Evolutionary conservation across 1,140 invertebrate species (phyloP), one percentile per base, ranked within the genome.

Genomic region (Belonocnema kinseyi): DNA sequence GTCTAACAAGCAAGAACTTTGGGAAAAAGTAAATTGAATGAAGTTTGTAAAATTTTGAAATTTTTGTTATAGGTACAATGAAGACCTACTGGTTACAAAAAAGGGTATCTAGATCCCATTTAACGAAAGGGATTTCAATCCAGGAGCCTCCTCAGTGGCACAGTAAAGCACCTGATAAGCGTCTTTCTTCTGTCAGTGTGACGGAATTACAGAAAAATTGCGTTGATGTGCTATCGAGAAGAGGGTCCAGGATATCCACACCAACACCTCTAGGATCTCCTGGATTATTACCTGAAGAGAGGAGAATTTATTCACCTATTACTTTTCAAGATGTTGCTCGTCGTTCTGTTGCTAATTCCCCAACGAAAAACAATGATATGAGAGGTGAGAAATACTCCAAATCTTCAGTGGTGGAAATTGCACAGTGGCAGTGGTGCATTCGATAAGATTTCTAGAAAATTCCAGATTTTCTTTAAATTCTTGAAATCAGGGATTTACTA

Each of bases 11-110:
- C 19, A n/a, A 54, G 53, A 54, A 54, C 70, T 6, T 19, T 58
- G 53, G 21, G 33, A 40, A 21, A 26, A 52, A n/a, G 14, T 61
- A 6, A n/a, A 71, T 26, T 7, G 7, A 26, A 56, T 46, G 51
- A 61, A 26, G n/a, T 50, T 51, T 13, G 72, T 56, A n/a, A n/a
- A n/a, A 40, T 53, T 77, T 50, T 74, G 76, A 40, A 81, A 40
- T 76, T 10, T 70, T 85, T 83, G 56, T 90, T 88, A 82, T 91
- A 96, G 97, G 97, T 50, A 92, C 93, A 51, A 98, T 99, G 97
- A 97, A 97, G 87, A 99, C 98, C 0, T 99, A 97, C 87, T 99
- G 97, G 97, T 88, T 98, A 50, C 93, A 94, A 88, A 94, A 93
- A 72, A 92, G 94, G 70, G 94, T 95, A 83, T 93, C 92, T 26